Evolutionary conservation across 2,888 invertebrate species (phyloP).

Genomic region (Cheilosia grossa): DNA sequence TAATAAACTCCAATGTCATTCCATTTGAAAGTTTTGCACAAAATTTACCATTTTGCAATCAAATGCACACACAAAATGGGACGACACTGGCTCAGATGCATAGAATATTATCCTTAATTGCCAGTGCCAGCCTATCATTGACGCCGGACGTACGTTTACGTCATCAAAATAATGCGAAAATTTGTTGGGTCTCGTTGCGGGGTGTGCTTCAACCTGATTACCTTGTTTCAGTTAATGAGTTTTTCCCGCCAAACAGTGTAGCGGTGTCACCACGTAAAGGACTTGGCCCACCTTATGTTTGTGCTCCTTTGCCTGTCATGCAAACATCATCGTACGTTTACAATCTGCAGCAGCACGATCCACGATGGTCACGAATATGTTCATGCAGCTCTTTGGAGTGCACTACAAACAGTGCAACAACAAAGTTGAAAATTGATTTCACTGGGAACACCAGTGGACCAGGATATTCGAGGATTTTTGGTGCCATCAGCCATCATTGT

Average conservation of each 20-base stretch:
- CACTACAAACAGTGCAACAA: conserved; percentile 57
- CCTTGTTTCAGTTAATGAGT: conserved; percentile 62
- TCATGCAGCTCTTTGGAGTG: conserved; percentile 38
- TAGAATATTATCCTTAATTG: conserved; percentile 15
- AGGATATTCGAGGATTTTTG: conserved; percentile 2
- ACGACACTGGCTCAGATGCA: neutral
- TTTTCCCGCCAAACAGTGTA: conserved; percentile 36
- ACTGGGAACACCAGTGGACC: neutral
- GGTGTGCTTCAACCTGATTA: conserved; percentile 41
- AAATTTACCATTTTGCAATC: neutral
- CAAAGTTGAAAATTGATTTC: conserved; percentile 48
- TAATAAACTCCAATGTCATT: neutral
- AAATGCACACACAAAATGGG: neutral
- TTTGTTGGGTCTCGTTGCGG: conserved; percentile 22
- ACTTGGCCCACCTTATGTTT: conserved; percentile 4
- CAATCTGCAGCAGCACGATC: conserved; percentile 6
- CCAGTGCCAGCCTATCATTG: neutral
- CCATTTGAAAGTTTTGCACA: neutral
- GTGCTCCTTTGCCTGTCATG: conserved; percentile 6
- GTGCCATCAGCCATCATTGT: conserved; percentile 3
- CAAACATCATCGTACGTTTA: conserved; percentile 7
- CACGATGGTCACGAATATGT: neutral
- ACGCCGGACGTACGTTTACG: neutral
- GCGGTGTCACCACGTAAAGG: neutral
- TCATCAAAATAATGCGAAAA: conserved; percentile 13